phyloP scores from a whole-genome alignment of 92 coral and sea anemone genomes.

The Zoanthus gigantus region DNA sequence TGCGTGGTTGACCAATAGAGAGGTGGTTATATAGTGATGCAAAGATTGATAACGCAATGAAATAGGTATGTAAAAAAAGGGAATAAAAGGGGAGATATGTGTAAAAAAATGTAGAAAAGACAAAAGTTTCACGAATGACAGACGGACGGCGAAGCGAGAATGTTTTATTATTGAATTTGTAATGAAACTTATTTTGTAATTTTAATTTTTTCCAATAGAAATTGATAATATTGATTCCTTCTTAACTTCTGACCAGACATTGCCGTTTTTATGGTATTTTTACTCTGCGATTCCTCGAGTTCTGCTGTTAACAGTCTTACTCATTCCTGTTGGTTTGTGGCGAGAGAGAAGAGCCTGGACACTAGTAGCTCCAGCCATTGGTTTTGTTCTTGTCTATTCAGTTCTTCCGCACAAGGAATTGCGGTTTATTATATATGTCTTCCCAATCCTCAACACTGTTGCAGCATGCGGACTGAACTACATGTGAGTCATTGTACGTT shows the following conservation, averaged over 20 bases:
- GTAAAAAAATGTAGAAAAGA: too few species aligned
- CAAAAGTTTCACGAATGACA: too few species aligned
- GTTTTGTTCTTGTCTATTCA: slow-evolving; percentile 86
- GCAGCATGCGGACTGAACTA: slow-evolving; percentile 95
- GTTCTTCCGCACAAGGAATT: slow-evolving; percentile 97
- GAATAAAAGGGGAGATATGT: too few species aligned
- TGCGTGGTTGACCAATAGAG: too few species aligned
- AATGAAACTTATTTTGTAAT: too few species aligned
- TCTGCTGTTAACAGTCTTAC: slow-evolving; percentile 74
- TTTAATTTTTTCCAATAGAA: too few species aligned
- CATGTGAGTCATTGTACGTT: slow-evolving; percentile 71
- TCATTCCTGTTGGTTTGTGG: slow-evolving; percentile 90
- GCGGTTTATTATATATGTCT: slow-evolving; percentile 88
- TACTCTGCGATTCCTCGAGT: slow-evolving; percentile 97
- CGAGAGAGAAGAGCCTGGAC: slow-evolving; percentile 86
- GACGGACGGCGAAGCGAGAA: too few species aligned
- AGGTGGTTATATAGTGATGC: too few species aligned
- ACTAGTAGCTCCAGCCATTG: slow-evolving; percentile 72
- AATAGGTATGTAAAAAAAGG: too few species aligned
- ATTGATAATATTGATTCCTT: not conserved
- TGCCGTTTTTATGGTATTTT: slow-evolving; percentile 95
- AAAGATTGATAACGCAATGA: too few species aligned
- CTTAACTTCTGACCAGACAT: slow-evolving; percentile 82
- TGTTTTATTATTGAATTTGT: too few species aligned
- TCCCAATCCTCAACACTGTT: slow-evolving; percentile 86